Evolutionary conservation across 2,888 invertebrate genomes (phyloP), one percentile per base, ranked within the genome.

Genomic region (Clanis bilineata): DNA sequence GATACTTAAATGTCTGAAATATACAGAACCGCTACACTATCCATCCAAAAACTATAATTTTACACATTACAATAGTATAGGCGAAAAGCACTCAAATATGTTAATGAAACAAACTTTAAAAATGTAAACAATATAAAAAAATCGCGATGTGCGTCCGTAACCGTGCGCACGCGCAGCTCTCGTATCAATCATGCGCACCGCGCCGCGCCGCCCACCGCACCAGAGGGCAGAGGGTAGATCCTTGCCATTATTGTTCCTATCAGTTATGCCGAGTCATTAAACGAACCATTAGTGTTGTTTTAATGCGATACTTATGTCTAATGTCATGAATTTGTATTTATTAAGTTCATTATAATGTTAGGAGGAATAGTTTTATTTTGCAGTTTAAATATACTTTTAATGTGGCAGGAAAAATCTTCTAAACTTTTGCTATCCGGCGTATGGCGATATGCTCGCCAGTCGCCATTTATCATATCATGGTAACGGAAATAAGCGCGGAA

Each of bases 101-200:
- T 41, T 41, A 41, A 41, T 41, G 18, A 51, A 51, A 32, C 51
- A 51, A 47, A 51, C 18, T 9, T 28, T 44, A 23, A 22, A 43
- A 22, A 44, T 18, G 18, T 18, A 21, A 28, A 10, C n/a, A 25
- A 41, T 43, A 25, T 12, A 39, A 47, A 44, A n/a, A 51, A 51
- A 32, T 51, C 9, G 18, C 32, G 62, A 60, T 63, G 60, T 64
- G 63, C 64, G 64, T 60, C 56, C 56, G n/a, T 6, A 57, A 38
- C 58, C 43, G 63, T 65, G 64, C 64, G 44, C 22, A 62, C 65
- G 64, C 68, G 61, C 56, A 61, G 59, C 63, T 58, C 7, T 41
- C 41, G 68, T 68, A 78, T 78, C 73, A 75, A 76, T 78, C 74
- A 76, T 63, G 18, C 41, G 18, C 64, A 71, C 64, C 64, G 61